Evolutionary conservation across 2,113 vertebrate genomes (phyloP).

Genomic region (Oreochromis niloticus): DNA sequence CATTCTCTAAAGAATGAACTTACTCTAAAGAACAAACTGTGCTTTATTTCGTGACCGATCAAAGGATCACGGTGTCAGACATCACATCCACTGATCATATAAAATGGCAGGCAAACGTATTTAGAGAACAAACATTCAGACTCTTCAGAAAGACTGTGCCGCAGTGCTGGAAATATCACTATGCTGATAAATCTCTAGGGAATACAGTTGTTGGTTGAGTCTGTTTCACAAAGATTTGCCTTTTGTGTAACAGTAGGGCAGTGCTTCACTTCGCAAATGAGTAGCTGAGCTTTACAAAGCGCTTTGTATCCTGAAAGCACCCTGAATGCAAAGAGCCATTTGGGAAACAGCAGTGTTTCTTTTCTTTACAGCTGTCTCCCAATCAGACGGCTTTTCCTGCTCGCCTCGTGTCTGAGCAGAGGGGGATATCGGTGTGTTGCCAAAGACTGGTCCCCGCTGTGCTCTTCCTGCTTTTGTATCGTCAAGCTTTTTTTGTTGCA

Average conservation of each 20-base stretch:
- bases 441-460: background rate
- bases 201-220: background rate
- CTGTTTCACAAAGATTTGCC: background rate
- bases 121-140: conserved; percentile 13
- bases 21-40: background rate
- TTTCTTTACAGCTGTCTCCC: background rate
- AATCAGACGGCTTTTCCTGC: conserved; percentile 2
- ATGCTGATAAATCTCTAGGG: background rate
- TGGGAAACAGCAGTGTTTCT: background rate
- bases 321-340: background rate
- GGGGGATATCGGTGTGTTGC: background rate
- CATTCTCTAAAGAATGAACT: background rate
- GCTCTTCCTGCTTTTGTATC: background rate
- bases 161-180: background rate
- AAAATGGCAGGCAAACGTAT: background rate
- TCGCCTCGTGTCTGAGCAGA: background rate
- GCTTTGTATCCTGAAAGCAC: background rate
- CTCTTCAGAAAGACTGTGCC: background rate
- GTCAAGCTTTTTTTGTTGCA: background rate
- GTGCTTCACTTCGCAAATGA: background rate
- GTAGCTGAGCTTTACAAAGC: background rate
- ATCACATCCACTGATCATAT: background rate
- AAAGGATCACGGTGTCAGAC: background rate
- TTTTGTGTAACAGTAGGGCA: background rate
- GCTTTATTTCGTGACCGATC: background rate